These are phyloP conservation scores for Phaedon cochleariae DNA, from an alignment of 2,888 invertebrate genomes.

Conservation along the genomic window DNA sequence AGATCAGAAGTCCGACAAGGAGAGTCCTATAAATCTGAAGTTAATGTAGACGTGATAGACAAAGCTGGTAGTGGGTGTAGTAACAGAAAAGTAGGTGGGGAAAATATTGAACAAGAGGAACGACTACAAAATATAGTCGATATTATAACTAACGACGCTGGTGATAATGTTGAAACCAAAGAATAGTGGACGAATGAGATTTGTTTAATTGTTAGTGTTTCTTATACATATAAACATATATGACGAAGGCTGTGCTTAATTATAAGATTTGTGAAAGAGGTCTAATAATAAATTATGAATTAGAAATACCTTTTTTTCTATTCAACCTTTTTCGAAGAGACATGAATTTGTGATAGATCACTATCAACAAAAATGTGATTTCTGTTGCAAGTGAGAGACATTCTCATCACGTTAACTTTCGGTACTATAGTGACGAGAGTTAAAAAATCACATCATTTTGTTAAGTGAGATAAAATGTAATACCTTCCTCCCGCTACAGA, in stretches of 20 bases:
- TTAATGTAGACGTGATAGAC: background rate
- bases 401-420: no score
- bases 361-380: no score
- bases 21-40: background rate
- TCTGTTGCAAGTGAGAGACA: no score
- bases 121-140: background rate
- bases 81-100: background rate
- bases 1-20: background rate
- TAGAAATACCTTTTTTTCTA: background rate
- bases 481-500: no score
- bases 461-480: no score
- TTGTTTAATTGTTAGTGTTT: no score
- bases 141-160: background rate
- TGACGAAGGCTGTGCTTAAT: background rate
- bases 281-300: background rate
- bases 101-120: background rate
- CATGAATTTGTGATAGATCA: no score
- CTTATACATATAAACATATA: no score
- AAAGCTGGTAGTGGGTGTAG: background rate
- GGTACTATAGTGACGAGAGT: no score
- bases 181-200: background rate
- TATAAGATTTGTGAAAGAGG: background rate
- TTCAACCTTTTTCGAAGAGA: background rate
- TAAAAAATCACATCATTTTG: no score
- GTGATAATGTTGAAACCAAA: background rate